Base-by-base conservation (phyloP, 2,797 vertebrate genomes). In the Chelon labrosus region DNA sequence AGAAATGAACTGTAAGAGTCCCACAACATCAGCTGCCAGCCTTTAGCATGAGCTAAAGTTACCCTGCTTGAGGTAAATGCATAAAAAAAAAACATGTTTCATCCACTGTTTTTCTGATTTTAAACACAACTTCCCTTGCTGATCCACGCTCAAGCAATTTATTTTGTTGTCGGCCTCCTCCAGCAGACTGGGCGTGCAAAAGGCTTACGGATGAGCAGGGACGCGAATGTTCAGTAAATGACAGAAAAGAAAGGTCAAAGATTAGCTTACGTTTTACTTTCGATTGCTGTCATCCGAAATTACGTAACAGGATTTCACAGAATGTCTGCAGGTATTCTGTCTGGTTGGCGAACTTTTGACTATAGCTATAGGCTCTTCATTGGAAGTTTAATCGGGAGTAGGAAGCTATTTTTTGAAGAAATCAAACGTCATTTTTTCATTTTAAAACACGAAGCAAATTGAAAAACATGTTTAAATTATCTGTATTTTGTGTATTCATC, bases 301-400 rank as follows among this genome's bases (percentile, higher is more conserved):
- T 22, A 71, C 65, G 55, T 22, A 59, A 77, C 8, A 47, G 55
- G 56, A 58, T 31, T 52, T 62, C 39, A 38, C 62, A 42, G 49
- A 56, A 38, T 60, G 10, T 59, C 59, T 65, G 42, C 59, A 74
- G 64, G 54, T 79, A 35, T 67, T 69, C 52, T 67, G 20, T 38
- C 27, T 51, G 31, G 49, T 83, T 50, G 69, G 72, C 57, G 4
- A 80, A 31, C 68, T 52, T 69, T 53, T 51, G 50, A 27, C 73
- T 69, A 62, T 59, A 70, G 73, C 71, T 71, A 3, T 20, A 51
- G 14, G 50, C 35, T 53, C 27, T 49, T 52, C n/a, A 9, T 35
- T 65, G 46, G 70, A 65, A 61, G n/a, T 47, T 12, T 25, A 55
- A 70, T 54, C 38, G 10, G 7, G n/a, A 42, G 11, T 11, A 12